Evolutionary conservation across 2,113 vertebrate genomes (phyloP), one percentile per base, ranked within the genome.

Genomic region (Nothocercus julius): DNA sequence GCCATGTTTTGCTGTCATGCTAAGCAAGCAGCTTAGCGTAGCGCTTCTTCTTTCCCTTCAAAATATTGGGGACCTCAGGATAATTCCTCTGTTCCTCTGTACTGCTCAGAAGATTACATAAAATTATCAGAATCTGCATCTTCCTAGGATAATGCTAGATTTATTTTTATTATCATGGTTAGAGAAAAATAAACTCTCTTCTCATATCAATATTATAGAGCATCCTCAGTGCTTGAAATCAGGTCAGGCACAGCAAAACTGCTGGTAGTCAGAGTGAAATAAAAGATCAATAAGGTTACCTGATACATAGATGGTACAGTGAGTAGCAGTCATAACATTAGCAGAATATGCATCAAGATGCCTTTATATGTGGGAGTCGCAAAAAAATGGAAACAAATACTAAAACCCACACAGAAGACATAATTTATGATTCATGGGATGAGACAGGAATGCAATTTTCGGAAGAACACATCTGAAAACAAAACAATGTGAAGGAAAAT

Each of bases 311-410:
- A 68, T 34, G 90, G 90, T 83, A 89, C 51, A 79, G 88, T 44
- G 77, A 90, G 92, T 77, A 94, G 92, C 93, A 95, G 89, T 89
- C 93, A 89, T 75, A 97, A 90, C 79, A 94, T 95, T 92, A 93
- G 83, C 83, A 90, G 77, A 92, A 89, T 94, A 87, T 93, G 70
- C 90, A 96, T 95, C 90, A 94, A 95, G 96, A 93, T 86, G 80
- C 1, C 0, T 49, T 90, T 82, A 62, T 69, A 64, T 22, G 93
- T 81, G 80, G 87, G 82, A 95, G 73, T 86, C 5, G 6, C 80
- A 79, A 92, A 80, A 58, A 81, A 94, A 92, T 54, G 66, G 90
- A 93, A 96, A 90, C 77, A 95, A 85, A 94, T 85, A 92, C 85
- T 73, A 42, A 95, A 90, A 53, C 81, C 77, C 74, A 86, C 63